These are phyloP conservation scores for Cossypha dichroa DNA, from an alignment of 2,797 vertebrate genomes.

Conservation along the genomic window DNA sequence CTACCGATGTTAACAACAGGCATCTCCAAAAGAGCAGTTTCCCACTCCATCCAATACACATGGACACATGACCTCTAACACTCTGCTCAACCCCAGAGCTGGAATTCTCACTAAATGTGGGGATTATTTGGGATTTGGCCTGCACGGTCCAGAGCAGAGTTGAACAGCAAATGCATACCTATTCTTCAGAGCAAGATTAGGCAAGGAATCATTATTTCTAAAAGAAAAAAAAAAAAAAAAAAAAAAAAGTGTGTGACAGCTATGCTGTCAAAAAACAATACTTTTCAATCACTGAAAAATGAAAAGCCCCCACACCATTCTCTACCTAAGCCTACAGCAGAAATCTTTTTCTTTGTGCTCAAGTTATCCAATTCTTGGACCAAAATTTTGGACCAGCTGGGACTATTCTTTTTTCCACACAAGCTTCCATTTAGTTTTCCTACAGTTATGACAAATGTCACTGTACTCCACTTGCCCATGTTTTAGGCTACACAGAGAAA, in stretches of 20 bases:
- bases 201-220: neutral
- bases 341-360: neutral
- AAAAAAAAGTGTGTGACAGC: neutral
- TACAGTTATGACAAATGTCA: neutral
- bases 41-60: neutral
- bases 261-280: neutral
- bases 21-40: neutral
- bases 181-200: neutral
- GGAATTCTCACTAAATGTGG: neutral
- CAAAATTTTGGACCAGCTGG: neutral
- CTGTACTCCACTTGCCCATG: neutral
- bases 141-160: neutral
- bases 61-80: neutral
- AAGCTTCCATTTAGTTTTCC: neutral
- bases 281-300: neutral
- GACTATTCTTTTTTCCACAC: neutral
- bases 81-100: neutral
- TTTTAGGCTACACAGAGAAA: neutral
- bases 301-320: neutral
- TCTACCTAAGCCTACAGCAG: neutral
- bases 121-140: slow-evolving; percentile 37
- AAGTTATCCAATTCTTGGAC: neutral
- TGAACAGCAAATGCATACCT: neutral
- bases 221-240: neutral
- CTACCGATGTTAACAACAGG: neutral